Evolutionary conservation across 2,888 invertebrate genomes (phyloP).

Genomic region (Teleogryllus oceanicus): DNA sequence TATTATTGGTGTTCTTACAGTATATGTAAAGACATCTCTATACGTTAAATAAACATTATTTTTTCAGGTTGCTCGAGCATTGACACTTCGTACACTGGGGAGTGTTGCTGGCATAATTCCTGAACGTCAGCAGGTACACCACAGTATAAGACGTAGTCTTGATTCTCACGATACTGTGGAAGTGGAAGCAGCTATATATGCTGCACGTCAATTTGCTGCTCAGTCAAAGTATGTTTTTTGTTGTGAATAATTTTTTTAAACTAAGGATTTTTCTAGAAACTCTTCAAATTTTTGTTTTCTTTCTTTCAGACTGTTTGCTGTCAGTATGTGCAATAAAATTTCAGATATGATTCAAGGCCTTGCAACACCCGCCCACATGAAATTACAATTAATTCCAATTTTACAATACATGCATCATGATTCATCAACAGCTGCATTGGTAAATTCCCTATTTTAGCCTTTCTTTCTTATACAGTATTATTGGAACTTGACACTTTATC

Average conservation of each 20-base stretch:
- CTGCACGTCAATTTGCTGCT: constrained; percentile 90
- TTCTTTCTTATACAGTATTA: neutral
- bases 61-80: constrained; percentile 70
- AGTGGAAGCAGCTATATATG: constrained; percentile 93
- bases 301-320: constrained; percentile 78
- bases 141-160: constrained; percentile 83
- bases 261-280: neutral
- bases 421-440: constrained; percentile 68
- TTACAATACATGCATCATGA: constrained; percentile 91
- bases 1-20: no score
- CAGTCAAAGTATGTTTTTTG: constrained; percentile 71
- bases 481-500: no score
- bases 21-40: no score
- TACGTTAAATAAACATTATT: neutral
- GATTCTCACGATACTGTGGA: constrained; percentile 95
- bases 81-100: constrained; percentile 84
- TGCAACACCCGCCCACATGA: constrained; percentile 87
- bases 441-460: constrained; percentile 43
- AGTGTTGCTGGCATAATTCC: constrained; percentile 91
- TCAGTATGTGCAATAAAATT: constrained; percentile 92
- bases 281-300: neutral
- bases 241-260: neutral
- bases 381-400: constrained; percentile 84
- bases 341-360: constrained; percentile 93
- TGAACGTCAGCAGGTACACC: constrained; percentile 91